Conservation (phyloP, 2,113 vertebrate species). For the Dicaeum eximium region DNA sequence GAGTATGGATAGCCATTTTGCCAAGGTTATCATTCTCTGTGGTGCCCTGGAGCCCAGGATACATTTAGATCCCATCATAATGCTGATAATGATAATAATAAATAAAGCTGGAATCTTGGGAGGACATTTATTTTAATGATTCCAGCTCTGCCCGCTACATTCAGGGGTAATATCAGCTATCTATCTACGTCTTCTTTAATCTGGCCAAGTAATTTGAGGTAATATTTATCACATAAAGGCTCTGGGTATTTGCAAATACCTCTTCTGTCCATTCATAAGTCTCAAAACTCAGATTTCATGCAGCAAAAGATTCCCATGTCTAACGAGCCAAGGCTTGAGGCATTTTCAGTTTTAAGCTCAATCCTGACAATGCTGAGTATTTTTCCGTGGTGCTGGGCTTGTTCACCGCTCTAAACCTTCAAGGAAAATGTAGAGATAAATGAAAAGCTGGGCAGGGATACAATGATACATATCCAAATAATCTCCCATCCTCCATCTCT, state of each 20-base stretch:
- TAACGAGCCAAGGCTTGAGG: neutral
- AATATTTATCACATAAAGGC: constrained; percentile 49
- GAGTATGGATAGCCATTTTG: constrained; percentile 26
- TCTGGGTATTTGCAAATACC: constrained; percentile 4
- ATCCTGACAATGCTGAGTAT: neutral
- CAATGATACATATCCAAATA: neutral
- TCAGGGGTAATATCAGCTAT: constrained; percentile 39
- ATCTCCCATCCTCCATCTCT: neutral
- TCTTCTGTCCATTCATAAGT: neutral
- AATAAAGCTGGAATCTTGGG: constrained; percentile 52
- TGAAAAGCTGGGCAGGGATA: neutral
- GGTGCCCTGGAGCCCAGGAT: constrained; percentile 39
- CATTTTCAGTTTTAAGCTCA: neutral
- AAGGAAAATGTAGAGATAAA: neutral
- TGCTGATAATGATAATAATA: constrained; percentile 55
- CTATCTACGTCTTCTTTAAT: constrained; percentile 52
- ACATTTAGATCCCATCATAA: constrained; percentile 42
- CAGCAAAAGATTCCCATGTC: neutral
- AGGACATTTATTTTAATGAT: constrained; percentile 64
- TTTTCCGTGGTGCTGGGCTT: neutral
- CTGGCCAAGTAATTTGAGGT: constrained; percentile 43
- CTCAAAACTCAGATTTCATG: neutral
- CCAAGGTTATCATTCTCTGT: constrained; percentile 33
- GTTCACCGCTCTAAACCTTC: neutral
- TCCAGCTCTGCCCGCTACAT: constrained; percentile 5